These are phyloP conservation scores for Megalops atlanticus DNA, from an alignment of 2,113 vertebrate genomes.

Conservation along the genomic window DNA sequence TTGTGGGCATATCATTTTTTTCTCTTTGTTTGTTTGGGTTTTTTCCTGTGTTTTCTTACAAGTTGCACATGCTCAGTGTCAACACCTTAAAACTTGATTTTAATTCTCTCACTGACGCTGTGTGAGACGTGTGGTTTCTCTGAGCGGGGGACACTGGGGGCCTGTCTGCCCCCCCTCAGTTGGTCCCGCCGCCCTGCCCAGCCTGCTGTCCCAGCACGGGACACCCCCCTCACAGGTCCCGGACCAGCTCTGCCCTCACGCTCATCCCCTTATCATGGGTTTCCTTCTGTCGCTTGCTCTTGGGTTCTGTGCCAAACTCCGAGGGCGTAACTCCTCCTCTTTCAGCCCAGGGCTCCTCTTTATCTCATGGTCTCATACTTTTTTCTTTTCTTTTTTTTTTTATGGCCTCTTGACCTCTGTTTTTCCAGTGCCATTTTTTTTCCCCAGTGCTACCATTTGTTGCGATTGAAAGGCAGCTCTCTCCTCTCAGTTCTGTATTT, in stretches of 20 bases:
- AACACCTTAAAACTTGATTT: background rate
- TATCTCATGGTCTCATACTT: background rate
- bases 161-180: background rate
- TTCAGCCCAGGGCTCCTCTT: background rate
- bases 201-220: background rate
- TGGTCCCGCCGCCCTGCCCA: background rate
- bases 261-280: background rate
- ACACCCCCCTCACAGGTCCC: background rate
- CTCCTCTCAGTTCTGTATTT: background rate
- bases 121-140: background rate
- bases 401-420: background rate
- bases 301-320: background rate
- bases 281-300: background rate
- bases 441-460: background rate
- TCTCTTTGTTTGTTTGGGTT: background rate
- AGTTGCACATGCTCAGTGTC: background rate
- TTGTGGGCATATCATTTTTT: background rate
- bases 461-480: background rate
- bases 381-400: constrained; percentile 14
- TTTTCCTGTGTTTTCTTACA: background rate
- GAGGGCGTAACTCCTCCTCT: background rate
- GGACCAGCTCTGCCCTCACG: background rate
- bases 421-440: background rate
- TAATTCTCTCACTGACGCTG: background rate
- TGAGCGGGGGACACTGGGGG: background rate